Base-by-base conservation (phyloP, 2,888 invertebrate genomes). In the Drosophila lutescens region DNA sequence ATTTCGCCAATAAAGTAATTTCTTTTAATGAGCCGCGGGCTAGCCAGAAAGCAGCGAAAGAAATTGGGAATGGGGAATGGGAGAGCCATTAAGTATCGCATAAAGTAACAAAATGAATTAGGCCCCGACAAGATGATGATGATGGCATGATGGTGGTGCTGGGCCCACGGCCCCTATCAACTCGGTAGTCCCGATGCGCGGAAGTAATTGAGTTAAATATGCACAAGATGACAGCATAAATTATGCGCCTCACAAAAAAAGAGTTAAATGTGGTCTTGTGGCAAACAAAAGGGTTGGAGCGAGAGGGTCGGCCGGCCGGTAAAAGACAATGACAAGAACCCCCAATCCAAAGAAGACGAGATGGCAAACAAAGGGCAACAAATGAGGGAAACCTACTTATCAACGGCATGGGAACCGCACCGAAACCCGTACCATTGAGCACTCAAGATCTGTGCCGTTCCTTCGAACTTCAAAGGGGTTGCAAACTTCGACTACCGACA, bases 171-270 rank as follows among this genome's bases (percentile, higher is more conserved):
- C 86, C 84, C 83, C 86, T 86, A 86, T 86, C 80, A 67, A 57
- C 57, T 55, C 56, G 77, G 66, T 59, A 72, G 65, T 56, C 63
- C 73, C 75, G 74, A 78, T 77, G 86, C 74, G 76, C 86, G 86
- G 84, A 84, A 86, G 84, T 85, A 85, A 85, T 85, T 85, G 84
- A 85, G 84, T 85, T 85, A 84, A 85, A 86, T 84, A 85, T 85
- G 84, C 84, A 81, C 78, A 84, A 86, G 84, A 81, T 86, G 84
- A 86, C 84, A 86, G 86, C 84, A 81, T 85, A 84, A 86, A 86
- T 85, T 86, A 86, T 86, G 82, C 78, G 60, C 34, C 53, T 41
- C 80, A 71, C 32, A 59, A 68, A 51, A 51, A 38, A 84, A 86
- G 83, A 83, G 86, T 83, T 86, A 74, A 86, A 83, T 83, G 86